Base-by-base conservation (phyloP, 1,140 invertebrate species). In the Hesperophylax magnus region DNA sequence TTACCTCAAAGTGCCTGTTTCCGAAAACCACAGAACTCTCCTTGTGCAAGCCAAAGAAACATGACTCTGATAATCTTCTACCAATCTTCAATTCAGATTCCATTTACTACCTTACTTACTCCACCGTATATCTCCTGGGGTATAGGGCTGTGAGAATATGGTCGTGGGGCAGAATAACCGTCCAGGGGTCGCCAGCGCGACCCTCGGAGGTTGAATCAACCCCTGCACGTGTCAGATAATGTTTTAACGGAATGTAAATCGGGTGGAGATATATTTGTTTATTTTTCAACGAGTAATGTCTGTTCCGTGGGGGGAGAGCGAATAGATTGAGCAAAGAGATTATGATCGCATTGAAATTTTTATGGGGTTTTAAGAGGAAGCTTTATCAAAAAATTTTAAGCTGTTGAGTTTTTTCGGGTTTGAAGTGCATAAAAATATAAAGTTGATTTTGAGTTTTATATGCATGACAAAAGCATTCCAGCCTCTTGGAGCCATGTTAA, bases 171-270 rank as follows among this genome's bases (percentile, higher is more conserved):
- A 17, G 27, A 31, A 31, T 34, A 31, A 67, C 63, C 63, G 63
- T 34, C 20, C 31, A 31, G 52, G 69, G 69, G 69, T 72, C 24
- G 39, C 18, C 69, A 47, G 11, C 8, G 15, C 69, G 47, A 52
- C 69, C 69, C 69, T 31, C 5, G 52, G n/a, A 47, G 47, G 69
- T 72, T 52, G 39, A 22, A 52, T 27, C 18, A 52, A 53, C 34
- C 69, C 47, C 47, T 47, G 47, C 47, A 53, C 47, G 63, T 72
- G 67, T 52, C 69, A 72, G 69, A 52, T 52, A 72, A 72, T 72
- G 69, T 24, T 72, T 27, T 9, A n/a, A 7, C 47, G 69, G 69
- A 53, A 72, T 53, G 39, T 72, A 72, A 72, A 72, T 72, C 22
- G 39, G 47, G 69, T 72, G 69, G 52, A 72, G 47, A 20, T 53